Evolutionary conservation across 2,888 invertebrate species (phyloP).

Genomic region (Anarsia innoxiella): DNA sequence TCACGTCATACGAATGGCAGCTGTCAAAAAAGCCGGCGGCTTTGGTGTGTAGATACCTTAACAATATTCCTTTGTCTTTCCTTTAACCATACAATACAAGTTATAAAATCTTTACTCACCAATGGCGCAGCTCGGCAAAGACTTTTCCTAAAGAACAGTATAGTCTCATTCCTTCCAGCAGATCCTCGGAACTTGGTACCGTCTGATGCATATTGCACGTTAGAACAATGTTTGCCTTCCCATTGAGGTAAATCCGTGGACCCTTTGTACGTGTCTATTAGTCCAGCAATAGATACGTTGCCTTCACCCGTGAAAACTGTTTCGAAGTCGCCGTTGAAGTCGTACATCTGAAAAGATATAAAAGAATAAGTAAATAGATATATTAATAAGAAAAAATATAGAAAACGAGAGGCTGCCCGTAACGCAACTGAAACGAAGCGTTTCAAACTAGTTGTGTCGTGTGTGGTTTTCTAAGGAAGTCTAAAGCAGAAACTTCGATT

Average conservation of each 20-base stretch:
- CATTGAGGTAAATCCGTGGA: constrained; percentile 84
- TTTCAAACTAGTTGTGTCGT: too few species aligned
- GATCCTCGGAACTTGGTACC: constrained; percentile 89
- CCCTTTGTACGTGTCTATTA: constrained; percentile 84
- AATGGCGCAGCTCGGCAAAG: constrained; percentile 87
- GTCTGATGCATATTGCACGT: constrained; percentile 85
- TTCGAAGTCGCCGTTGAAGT: constrained; percentile 85
- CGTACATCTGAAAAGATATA: constrained; percentile 81
- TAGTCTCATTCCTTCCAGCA: constrained; percentile 78
- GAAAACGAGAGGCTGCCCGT: too few species aligned
- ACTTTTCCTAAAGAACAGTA: constrained; percentile 88
- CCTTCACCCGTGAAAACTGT: constrained; percentile 84
- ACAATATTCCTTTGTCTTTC: too few species aligned
- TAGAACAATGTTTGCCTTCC: constrained; percentile 83
- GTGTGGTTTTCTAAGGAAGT: too few species aligned
- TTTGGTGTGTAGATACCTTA: too few species aligned
- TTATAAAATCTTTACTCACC: too few species aligned
- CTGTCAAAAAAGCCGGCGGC: too few species aligned
- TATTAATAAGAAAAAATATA: too few species aligned
- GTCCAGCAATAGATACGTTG: constrained; percentile 77
- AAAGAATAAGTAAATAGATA: not conserved
- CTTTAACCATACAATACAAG: too few species aligned
- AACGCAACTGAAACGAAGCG: too few species aligned
- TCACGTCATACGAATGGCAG: too few species aligned
- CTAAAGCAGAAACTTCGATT: too few species aligned